phyloP scores from a whole-genome alignment of 2,888 invertebrate species.

The Neoitamus cyanurus region DNA sequence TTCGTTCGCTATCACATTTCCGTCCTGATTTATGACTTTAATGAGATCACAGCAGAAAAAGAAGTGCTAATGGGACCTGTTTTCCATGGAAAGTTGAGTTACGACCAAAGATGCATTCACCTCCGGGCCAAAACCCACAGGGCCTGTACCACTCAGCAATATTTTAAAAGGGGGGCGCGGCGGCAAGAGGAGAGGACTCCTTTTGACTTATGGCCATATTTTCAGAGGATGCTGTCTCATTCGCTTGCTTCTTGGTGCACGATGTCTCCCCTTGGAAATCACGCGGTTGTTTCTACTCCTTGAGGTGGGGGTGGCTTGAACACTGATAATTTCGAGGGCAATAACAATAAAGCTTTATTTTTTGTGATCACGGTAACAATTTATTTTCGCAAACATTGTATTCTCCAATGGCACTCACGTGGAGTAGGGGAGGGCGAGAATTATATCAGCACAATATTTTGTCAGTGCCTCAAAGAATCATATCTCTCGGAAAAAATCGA shows the following conservation, averaged over 20 bases:
- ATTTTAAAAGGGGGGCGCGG: not conserved
- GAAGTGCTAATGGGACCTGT: slow-evolving; percentile 6
- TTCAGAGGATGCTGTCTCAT: not conserved
- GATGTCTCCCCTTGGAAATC: not conserved
- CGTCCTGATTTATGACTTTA: slow-evolving; percentile 10
- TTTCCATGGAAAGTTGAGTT: not conserved
- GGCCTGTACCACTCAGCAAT: not conserved
- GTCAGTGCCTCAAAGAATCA: too few relatives aligned
- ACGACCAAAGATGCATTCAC: not conserved
- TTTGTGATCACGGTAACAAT: not conserved
- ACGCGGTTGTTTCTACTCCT: not conserved
- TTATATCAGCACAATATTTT: too few relatives aligned
- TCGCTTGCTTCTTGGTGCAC: not conserved
- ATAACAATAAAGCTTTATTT: not conserved
- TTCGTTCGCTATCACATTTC: not conserved
- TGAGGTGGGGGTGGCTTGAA: not conserved
- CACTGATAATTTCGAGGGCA: not conserved
- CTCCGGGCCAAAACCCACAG: not conserved
- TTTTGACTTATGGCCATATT: not conserved
- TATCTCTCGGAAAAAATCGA: too few relatives aligned
- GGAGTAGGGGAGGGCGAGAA: not conserved
- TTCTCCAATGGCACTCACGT: not conserved
- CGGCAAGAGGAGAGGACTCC: not conserved
- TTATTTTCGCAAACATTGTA: not conserved
- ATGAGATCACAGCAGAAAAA: not conserved